Base-by-base conservation (phyloP, 1,140 invertebrate genomes). In the Drosophila santomea region DNA sequence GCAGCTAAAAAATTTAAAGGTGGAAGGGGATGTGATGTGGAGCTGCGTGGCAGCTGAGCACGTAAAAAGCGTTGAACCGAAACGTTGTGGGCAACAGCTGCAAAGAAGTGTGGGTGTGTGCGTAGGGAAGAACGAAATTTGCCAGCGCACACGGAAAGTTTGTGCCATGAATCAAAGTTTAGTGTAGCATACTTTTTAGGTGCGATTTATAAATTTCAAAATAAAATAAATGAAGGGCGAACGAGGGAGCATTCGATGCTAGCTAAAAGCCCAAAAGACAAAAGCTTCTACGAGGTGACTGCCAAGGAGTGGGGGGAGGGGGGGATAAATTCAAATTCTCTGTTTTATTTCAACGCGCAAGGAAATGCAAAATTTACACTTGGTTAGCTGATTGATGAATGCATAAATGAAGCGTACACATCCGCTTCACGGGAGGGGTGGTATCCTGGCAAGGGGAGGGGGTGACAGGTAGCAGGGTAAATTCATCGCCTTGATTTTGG, bases 361-460 rank as follows among this genome's bases (percentile, higher is more conserved):
- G 75, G 74, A 88, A 86, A 83, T 90, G 85, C 80, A 89, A 91
- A 91, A 82, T 88, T 91, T 80, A 91, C 89, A 91, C 89, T 91
- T 91, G 90, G 89, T 91, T 91, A 89, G 82, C 89, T 91, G 89
- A 91, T 91, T 91, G 89, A 91, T 91, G 89, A 89, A 91, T 91
- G 89, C 81, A 91, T 90, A 90, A 90, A 90, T 90, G 88, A 90
- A 90, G 86, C 81, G 84, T 90, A 88, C 83, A 88, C 83, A 88
- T 89, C 79, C 83, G 79, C 4, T 39, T 14, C 14, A 12, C 4
- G 6, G 35, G 0, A n/a, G 36, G 12, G 14, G 20, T 52, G 39
- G n/a, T 4, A 25, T 28, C 15, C 23, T 23, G 8, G 10, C 23
- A 10, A 7, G 23, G n/a, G 25, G 44, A 3, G 3, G 36, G 14